Percentiles rank a stretch among this genome's conserved stretches.
phyloP scores from a whole-genome alignment of 2,797 vertebrate species.

The Bothrops alternatus region DNA sequence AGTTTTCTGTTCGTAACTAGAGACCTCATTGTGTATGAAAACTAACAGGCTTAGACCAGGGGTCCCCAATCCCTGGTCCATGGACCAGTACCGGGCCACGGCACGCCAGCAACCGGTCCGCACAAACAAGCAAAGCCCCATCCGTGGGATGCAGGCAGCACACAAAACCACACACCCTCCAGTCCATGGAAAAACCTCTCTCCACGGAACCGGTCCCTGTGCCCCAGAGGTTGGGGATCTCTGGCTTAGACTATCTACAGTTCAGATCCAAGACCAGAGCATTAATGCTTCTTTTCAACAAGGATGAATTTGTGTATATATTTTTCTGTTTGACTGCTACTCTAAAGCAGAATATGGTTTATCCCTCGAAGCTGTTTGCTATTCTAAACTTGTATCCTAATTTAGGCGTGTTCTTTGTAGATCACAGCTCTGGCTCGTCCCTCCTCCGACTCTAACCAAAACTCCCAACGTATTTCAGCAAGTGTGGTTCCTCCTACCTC shows the following conservation, averaged over 20 bases:
- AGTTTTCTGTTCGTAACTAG: background rate
- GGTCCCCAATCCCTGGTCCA: too few species aligned
- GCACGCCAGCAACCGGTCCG: too few species aligned
- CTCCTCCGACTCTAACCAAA: constrained; percentile 73
- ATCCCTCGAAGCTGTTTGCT: background rate
- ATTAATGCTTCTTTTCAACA: background rate
- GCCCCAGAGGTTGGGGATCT: too few species aligned
- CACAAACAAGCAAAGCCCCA: too few species aligned
- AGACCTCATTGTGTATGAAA: background rate
- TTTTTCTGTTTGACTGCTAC: background rate
- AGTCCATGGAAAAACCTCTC: too few species aligned
- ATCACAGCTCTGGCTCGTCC: constrained; percentile 77
- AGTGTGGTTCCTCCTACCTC: constrained; percentile 75
- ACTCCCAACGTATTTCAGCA: constrained; percentile 77
- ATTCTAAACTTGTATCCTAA: background rate
- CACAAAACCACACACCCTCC: too few species aligned
- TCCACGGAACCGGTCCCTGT: too few species aligned
- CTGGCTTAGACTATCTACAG: background rate
- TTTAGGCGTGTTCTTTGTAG: constrained; percentile 29
- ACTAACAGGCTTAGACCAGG: too few species aligned
- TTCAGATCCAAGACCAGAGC: background rate
- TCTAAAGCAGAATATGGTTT: background rate
- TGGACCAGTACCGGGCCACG: too few species aligned
- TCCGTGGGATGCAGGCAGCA: too few species aligned
- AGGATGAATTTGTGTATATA: background rate